Evolutionary conservation across 2,888 invertebrate species (phyloP), one percentile per base, ranked within the genome.

Genomic region (Dryobotodes eremita): DNA sequence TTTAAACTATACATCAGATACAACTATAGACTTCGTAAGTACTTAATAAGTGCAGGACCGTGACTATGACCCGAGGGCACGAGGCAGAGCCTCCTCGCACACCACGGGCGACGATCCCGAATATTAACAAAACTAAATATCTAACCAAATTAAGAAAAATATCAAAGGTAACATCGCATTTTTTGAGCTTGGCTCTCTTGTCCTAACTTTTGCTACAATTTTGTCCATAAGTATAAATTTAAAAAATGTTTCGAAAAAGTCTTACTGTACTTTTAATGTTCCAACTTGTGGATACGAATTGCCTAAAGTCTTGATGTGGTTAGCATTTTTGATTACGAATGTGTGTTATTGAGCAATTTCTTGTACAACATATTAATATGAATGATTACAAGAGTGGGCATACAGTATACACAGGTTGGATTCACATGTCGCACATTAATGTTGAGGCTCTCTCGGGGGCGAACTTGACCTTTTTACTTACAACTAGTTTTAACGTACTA

Each of bases 1-100:
- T 93, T 93, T 93, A 94, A 93, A 94, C 92, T 94, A 92, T 94
- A 91, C 92, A 92, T 89, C 92, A 92, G 91, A 91, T 92, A 91
- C 78, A 91, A 89, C 90, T 90, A 89, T 91, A 92, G 84, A 91
- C 90, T 90, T 89, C 86, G 88, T 94, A 94, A 94, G 94, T 95
- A 94, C 93, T 91, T 90, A 90, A 85, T 89, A 88, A 87, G 88
- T 88, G 83, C 80, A 86, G 86, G 86, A 87, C 88, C 85, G 79
- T 64, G 71, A 71, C 66, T 65, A 20, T 48, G 69, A 65, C 57
- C 36, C 26, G 62, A 36, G 69, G 50, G 50, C 64, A 48, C 50
- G 23, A 55, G 59, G 57, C 70, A 59, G n/a, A 62, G 42, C 50
- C 61, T 57, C 61, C 42, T 50, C 72, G 77, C 48, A 42, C 66